Conservation (phyloP, 1,140 invertebrate genomes). For the Pogonomyrmex californicus region DNA sequence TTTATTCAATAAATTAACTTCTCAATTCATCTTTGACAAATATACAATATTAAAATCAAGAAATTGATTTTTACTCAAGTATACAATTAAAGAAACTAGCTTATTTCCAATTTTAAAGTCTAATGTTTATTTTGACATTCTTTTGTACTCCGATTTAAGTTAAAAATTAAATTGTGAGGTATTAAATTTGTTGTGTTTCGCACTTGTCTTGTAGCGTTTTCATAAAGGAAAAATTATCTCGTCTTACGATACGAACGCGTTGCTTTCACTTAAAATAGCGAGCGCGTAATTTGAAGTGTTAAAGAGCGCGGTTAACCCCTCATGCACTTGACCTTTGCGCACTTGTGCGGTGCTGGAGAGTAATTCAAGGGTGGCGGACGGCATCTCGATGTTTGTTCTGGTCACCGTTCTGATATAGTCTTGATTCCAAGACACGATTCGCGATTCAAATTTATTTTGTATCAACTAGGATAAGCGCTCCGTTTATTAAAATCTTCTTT, state of each 20-base stretch:
- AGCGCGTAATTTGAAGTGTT: constrained; percentile 40
- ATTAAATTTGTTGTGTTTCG: neutral
- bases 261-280: constrained; percentile 46
- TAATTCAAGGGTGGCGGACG: constrained; percentile 32
- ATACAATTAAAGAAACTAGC: neutral
- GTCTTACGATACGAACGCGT: constrained; percentile 1
- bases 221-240: neutral
- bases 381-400: constrained; percentile 10
- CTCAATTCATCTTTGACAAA: neutral
- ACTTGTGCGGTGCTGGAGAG: constrained; percentile 21
- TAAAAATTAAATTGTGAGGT: neutral
- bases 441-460: neutral
- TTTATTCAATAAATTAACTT: neutral
- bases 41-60: neutral
- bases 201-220: neutral
- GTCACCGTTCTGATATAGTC: neutral
- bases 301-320: constrained; percentile 51
- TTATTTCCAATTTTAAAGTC: neutral
- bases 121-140: neutral
- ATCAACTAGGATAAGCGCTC: neutral
- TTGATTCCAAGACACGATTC: neutral
- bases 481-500: constrained; percentile 1
- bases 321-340: constrained; percentile 56
- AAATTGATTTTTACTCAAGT: neutral
- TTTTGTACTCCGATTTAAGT: neutral